Evolutionary conservation across 2,113 vertebrate genomes (phyloP), one percentile per base, ranked within the genome.

Genomic region (Cnemophilus loriae): DNA sequence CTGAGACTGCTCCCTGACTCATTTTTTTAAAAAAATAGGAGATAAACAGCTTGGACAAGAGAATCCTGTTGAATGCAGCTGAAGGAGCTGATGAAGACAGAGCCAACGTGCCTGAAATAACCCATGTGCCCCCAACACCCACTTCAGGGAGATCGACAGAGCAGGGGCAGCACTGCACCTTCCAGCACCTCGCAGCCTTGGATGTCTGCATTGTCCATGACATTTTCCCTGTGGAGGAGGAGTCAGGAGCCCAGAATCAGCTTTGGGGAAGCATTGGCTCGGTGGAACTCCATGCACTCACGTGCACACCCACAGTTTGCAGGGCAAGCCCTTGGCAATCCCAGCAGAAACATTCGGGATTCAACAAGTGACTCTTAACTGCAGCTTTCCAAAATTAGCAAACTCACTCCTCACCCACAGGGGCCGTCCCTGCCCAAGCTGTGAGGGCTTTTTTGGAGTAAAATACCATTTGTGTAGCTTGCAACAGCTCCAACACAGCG

Each of bases 241-340:
- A 60, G 49, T 12, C 19, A 23, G 41, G 24, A 85, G n/a, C 56
- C 56, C 74, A 63, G 35, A 42, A 61, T 53, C 9, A 32, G 7
- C 68, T 53, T 10, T 77, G 52, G 35, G 53, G 35, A 33, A 42
- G 50, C 32, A 8, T 4, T 84, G 10, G 18, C 42, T 81, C 33
- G 15, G 1, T 7, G 28, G 10, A 44, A 28, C 7, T 61, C 37
- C 5, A 0, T 3, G 10, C 10, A 6, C 11, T 16, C 32, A 7
- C 2, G 0, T 22, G 32, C 27, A 39, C 35, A 41, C n/a, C 57
- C 16, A 10, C 33, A 9, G 32, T 22, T 46, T 70, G 64, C 32
- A 73, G 44, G 24, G 24, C 27, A 82, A 82, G 21, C 30, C 78
- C 92, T 37, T 17, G 71, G 53, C 63, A 65, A 53, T 22, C 41